Conservation (phyloP, 2,797 vertebrate genomes). For the Naso thynnoides region DNA sequence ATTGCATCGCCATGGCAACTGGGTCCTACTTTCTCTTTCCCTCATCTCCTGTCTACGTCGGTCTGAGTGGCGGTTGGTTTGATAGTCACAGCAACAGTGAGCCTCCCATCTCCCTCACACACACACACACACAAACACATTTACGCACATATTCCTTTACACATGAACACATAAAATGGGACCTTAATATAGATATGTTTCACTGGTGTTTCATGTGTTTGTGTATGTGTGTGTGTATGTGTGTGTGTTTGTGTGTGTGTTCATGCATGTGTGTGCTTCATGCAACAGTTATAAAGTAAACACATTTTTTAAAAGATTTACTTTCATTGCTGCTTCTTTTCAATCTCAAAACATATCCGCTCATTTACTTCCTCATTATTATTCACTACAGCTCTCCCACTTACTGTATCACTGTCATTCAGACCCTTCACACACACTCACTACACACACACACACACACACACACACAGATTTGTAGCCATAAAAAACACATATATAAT, state of each 20-base stretch:
- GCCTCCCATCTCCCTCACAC: not conserved
- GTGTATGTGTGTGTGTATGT: not conserved
- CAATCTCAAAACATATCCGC: constrained; percentile 10
- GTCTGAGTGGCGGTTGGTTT: constrained; percentile 61
- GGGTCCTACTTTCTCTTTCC: constrained; percentile 63
- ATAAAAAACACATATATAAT: constrained; percentile 49
- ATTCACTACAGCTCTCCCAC: constrained; percentile 29
- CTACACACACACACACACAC: constrained; percentile 11
- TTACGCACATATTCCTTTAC: not conserved
- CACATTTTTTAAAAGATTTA: not conserved
- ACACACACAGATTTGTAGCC: not conserved
- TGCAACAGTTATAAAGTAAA: constrained; percentile 1
- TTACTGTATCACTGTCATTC: constrained; percentile 31
- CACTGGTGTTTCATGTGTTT: not conserved
- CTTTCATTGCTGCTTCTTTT: constrained; percentile 7
- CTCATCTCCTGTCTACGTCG: constrained; percentile 44
- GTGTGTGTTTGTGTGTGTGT: not conserved
- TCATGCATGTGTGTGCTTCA: not conserved
- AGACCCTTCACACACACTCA: constrained; percentile 12
- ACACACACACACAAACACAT: not conserved
- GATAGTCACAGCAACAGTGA: constrained; percentile 30
- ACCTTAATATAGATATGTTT: not conserved
- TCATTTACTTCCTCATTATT: constrained; percentile 24
- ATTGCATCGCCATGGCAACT: constrained; percentile 85
- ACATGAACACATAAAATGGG: not conserved